A percentile compares a stretch with the other conserved stretches of the same genome.
Evolutionary conservation across 2,888 invertebrate genomes (phyloP).

Genomic region (Nymphalis urticae): DNA sequence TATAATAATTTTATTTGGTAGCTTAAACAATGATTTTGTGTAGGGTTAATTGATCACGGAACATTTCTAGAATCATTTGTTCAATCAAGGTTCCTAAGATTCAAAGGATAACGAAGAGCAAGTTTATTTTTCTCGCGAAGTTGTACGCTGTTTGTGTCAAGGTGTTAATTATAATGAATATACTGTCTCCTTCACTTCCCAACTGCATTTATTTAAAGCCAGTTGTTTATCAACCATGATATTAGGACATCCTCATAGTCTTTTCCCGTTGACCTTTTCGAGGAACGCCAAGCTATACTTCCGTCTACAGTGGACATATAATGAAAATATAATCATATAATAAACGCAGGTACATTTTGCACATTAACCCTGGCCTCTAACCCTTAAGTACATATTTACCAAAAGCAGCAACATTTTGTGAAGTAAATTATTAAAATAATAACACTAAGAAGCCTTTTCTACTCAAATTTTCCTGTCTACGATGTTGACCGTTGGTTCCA

Average conservation of each 20-base stretch:
- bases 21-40: too few relatives aligned
- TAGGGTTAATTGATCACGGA: too few relatives aligned
- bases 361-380: conserved; percentile 12
- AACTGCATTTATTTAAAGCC: conserved; percentile 25
- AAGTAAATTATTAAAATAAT: not conserved
- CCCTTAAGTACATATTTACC: not conserved
- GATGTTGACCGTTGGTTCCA: too few relatives aligned
- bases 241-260: conserved; percentile 32
- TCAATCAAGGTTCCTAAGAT: too few relatives aligned
- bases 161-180: not conserved
- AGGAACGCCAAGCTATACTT: conserved; percentile 23
- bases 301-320: conserved; percentile 30
- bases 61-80: too few relatives aligned
- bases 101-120: too few relatives aligned
- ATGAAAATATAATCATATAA: conserved; percentile 20
- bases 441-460: too few relatives aligned
- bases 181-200: conserved; percentile 24
- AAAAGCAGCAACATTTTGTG: conserved; percentile 1
- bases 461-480: too few relatives aligned
- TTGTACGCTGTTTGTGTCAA: not conserved
- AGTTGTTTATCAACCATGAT: conserved; percentile 21
- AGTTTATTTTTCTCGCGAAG: too few relatives aligned
- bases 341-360: conserved; percentile 12
- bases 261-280: conserved; percentile 37
- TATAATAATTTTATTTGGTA: not conserved